These are phyloP conservation scores for Campopleginae sp. DNA, from an alignment of 2,888 invertebrate species.

Conservation along the genomic window DNA sequence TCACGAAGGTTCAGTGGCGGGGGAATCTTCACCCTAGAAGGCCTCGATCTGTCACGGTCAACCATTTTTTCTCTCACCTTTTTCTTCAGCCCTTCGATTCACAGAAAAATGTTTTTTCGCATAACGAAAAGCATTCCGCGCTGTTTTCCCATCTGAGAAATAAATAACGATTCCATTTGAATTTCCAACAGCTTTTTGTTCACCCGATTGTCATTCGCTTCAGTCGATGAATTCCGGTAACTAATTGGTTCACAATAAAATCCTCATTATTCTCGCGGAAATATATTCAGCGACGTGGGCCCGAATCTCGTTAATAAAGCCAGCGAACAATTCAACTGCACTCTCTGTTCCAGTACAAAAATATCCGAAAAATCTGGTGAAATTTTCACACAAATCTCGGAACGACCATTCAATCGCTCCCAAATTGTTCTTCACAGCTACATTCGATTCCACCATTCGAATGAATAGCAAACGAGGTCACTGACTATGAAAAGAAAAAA, in stretches of 20 bases:
- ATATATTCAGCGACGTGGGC: background rate
- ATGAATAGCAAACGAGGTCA: slow-evolving; percentile 6
- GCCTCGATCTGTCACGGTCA: slow-evolving; percentile 74
- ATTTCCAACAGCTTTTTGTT: background rate
- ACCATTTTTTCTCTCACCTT: slow-evolving; percentile 69
- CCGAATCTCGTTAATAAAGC: background rate
- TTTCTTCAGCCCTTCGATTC: slow-evolving; percentile 20
- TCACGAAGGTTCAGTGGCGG: slow-evolving; percentile 77
- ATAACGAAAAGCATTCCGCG: background rate
- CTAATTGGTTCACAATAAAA: background rate
- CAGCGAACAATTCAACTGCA: background rate
- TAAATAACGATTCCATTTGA: background rate
- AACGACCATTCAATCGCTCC: slow-evolving; percentile 12
- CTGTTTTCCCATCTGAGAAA: slow-evolving; percentile 2
- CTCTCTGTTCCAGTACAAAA: background rate
- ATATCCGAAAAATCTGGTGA: background rate
- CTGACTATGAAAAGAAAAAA: background rate
- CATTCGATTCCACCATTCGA: background rate
- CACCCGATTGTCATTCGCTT: background rate
- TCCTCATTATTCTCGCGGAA: background rate
- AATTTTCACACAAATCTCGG: background rate
- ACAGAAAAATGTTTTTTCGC: background rate
- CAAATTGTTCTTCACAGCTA: slow-evolving; percentile 12
- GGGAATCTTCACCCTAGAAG: slow-evolving; percentile 75
- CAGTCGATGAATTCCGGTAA: background rate